Evolutionary conservation across 2,888 invertebrate species (phyloP).

Genomic region (Calliphora vomitoria): DNA sequence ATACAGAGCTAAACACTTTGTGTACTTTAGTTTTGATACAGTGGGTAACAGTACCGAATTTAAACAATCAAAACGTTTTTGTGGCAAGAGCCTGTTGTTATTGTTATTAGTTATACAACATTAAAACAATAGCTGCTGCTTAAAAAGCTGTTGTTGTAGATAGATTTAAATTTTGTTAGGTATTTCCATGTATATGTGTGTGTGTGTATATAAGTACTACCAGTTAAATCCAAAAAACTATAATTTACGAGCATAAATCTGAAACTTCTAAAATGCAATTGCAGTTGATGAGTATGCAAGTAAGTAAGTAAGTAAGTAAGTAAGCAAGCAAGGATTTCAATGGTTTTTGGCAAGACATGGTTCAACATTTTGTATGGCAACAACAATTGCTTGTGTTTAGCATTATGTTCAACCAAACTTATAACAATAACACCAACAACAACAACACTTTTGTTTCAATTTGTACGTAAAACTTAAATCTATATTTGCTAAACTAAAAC

Average conservation of each 20-base stretch:
- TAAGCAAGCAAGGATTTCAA: neutral
- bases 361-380: conserved; percentile 12
- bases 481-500: conserved; percentile 61
- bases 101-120: conserved; percentile 46
- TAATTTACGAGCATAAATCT: conserved; percentile 45
- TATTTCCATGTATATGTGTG: too few species aligned
- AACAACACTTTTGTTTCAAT: conserved; percentile 64
- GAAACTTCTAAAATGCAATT: conserved; percentile 14
- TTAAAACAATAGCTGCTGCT: conserved; percentile 66
- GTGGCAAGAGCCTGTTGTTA: conserved; percentile 24
- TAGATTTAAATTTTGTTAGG: conserved; percentile 39
- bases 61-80: conserved; percentile 17
- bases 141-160: conserved; percentile 21
- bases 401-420: neutral
- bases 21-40: conserved; percentile 35
- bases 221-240: conserved; percentile 10
- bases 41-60: conserved; percentile 41
- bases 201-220: conserved; percentile 6
- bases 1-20: conserved; percentile 12
- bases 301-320: too few species aligned
- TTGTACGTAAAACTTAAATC: conserved; percentile 23
- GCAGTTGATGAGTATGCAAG: too few species aligned
- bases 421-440: conserved; percentile 9
- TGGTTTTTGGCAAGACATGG: neutral
- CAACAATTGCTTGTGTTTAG: conserved; percentile 16